phyloP scores from a whole-genome alignment of 2,888 invertebrate genomes.

The Hylaea fasciaria region DNA sequence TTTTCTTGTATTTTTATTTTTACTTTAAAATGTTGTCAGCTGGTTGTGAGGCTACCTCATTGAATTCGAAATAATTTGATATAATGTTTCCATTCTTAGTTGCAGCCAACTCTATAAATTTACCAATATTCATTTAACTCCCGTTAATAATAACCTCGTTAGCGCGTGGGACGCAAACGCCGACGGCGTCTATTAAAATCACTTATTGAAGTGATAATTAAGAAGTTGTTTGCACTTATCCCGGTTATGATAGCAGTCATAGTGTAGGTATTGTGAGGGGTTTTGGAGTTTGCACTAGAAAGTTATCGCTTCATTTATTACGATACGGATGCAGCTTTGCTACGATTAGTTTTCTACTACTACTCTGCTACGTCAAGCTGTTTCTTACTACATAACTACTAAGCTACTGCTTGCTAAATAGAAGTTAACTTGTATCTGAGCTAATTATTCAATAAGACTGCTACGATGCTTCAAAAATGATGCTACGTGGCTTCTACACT shows the following conservation, averaged over 20 bases:
- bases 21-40: too few relatives aligned
- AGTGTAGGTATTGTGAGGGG: not conserved
- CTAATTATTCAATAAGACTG: too few relatives aligned
- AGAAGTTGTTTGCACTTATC: slow-evolving; percentile 42
- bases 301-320: too few relatives aligned
- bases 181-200: slow-evolving; percentile 53
- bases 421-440: too few relatives aligned
- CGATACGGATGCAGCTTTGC: not conserved
- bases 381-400: too few relatives aligned
- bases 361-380: not conserved
- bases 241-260: not conserved
- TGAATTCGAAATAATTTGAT: too few relatives aligned
- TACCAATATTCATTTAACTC: slow-evolving; percentile 36
- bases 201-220: slow-evolving; percentile 60
- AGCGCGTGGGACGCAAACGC: slow-evolving; percentile 29
- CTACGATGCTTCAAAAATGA: too few relatives aligned
- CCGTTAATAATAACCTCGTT: slow-evolving; percentile 35
- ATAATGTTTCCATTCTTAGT: slow-evolving; percentile 23
- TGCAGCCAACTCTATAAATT: slow-evolving; percentile 35
- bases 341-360: too few relatives aligned
- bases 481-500: too few relatives aligned
- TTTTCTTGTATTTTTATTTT: too few relatives aligned
- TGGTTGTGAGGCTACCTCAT: too few relatives aligned
- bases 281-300: slow-evolving; percentile 1
- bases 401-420: too few relatives aligned